Base-by-base conservation (phyloP, 2,113 vertebrate genomes). In the Tetrao urogallus region DNA sequence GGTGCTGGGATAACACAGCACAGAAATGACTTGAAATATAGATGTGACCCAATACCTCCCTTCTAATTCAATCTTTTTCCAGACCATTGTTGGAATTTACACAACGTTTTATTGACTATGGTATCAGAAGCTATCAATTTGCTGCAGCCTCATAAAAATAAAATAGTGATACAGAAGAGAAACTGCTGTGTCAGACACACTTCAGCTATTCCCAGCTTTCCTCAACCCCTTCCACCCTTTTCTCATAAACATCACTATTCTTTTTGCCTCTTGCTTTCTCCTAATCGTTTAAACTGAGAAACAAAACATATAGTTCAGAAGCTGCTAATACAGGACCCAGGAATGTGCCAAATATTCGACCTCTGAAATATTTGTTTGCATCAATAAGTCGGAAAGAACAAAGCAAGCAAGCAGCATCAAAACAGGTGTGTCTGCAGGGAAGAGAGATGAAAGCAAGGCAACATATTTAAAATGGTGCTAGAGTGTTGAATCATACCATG, bases 61-160 rank as follows among this genome's bases (percentile, higher is more conserved):
- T 94, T 96, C 94, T 95, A 95, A 96, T 96, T 92, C 94, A 94
- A 94, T 96, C 95, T 94, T 94, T 97, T 97, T 96, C 95, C 94
- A 96, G 86, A 88, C 93, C 95, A 88, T 94, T 78, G 20, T 95
- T 94, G 90, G 93, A 96, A 96, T 95, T 96, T 97, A 95, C 93
- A 96, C 94, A 97, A 97, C 92, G 84, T 88, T 77, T 93, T 97
- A 88, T 92, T 95, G 92, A 82, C 88, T 95, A 96, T 95, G 96
- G 87, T 96, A 95, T 95, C 75, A 88, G 94, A 94, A 91, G 90
- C 91, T 89, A 97, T 96, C 86, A 96, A 96, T 95, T 97, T 97
- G 94, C 95, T 96, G 89, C 89, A 96, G 94, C 92, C 94, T 93
- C 96, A 94, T 94, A 96, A 97, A 97, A 97, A 97, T 97, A 97